Conservation (phyloP, 2,113 vertebrate genomes). For the Corvus moneduloides region DNA sequence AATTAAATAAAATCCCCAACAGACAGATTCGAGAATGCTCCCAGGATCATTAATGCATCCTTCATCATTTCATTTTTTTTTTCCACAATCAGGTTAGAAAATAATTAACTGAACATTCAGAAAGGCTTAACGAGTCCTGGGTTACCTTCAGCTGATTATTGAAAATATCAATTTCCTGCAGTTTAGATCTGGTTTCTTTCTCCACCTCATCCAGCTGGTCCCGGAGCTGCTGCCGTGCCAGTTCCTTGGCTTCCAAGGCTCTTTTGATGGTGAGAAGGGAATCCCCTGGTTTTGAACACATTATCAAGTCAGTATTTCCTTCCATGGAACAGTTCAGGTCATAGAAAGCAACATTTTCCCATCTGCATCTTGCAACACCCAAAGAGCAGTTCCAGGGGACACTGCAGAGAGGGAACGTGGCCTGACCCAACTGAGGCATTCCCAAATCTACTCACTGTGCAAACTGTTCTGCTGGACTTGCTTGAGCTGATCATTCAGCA, state of each 20-base stretch:
- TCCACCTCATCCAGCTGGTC: conserved; percentile 94
- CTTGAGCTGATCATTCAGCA: conserved; percentile 93
- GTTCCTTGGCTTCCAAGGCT: conserved; percentile 91
- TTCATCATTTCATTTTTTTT: not conserved
- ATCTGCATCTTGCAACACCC: not conserved
- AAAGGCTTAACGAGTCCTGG: not conserved
- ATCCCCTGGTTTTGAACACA: conserved; percentile 81
- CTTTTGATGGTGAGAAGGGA: conserved; percentile 90
- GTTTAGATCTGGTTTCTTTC: conserved; percentile 91
- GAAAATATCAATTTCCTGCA: conserved; percentile 96
- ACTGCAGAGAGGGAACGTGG: fast-evolving
- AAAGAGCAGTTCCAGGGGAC: not conserved
- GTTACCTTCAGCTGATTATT: conserved; percentile 97
- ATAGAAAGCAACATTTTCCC: not conserved
- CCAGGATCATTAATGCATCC: not conserved
- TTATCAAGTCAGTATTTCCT: not conserved
- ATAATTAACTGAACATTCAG: not conserved
- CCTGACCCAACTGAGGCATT: not conserved
- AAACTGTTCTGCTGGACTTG: conserved; percentile 96
- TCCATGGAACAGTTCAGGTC: not conserved
- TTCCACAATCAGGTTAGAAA: not conserved
- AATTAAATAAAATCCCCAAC: not conserved
- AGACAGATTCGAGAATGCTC: not conserved
- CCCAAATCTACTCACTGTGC: conserved; percentile 83
- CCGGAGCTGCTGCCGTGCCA: conserved; percentile 85